phyloP scores from a whole-genome alignment of 2,888 invertebrate genomes.

The Blera fallax region DNA sequence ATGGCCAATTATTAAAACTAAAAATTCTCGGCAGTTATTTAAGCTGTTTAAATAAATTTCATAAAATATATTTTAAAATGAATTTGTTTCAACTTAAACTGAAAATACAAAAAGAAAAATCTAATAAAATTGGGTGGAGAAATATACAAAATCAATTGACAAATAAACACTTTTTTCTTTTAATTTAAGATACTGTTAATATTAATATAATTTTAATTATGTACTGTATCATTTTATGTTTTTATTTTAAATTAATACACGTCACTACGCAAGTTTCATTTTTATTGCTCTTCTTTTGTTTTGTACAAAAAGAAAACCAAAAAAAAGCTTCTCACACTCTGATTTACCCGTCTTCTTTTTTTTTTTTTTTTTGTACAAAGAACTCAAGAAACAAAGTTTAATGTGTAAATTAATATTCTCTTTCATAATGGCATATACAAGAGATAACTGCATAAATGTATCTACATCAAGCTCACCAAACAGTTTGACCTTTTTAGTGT shows the following conservation, averaged over 20 bases:
- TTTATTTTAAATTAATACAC: constrained; percentile 29
- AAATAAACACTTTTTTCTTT: constrained; percentile 60
- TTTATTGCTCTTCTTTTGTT: constrained; percentile 37
- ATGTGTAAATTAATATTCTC: constrained; percentile 58
- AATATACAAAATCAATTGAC: constrained; percentile 75
- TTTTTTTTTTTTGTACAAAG: constrained; percentile 26
- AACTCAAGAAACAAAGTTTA: constrained; percentile 25
- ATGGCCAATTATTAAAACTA: constrained; percentile 59
- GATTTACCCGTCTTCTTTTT: background rate
- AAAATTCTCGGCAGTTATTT: constrained; percentile 15
- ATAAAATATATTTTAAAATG: background rate
- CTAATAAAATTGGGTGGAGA: constrained; percentile 81
- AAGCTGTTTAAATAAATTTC: constrained; percentile 2
- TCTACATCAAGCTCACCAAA: constrained; percentile 63
- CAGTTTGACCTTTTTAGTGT: constrained; percentile 44
- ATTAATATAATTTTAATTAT: constrained; percentile 63
- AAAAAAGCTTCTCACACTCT: constrained; percentile 49
- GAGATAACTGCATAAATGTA: constrained; percentile 60
- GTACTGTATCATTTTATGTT: constrained; percentile 62
- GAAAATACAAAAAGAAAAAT: constrained; percentile 28
- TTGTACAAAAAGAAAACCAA: constrained; percentile 41
- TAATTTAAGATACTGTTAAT: constrained; percentile 63
- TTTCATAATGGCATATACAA: constrained; percentile 64
- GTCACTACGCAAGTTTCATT: constrained; percentile 37
- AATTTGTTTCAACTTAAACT: constrained; percentile 10